A percentile compares a stretch with the other conserved stretches of the same genome.
Conservation (phyloP, 2,797 vertebrate species). For the Pempheris klunzingeri region DNA sequence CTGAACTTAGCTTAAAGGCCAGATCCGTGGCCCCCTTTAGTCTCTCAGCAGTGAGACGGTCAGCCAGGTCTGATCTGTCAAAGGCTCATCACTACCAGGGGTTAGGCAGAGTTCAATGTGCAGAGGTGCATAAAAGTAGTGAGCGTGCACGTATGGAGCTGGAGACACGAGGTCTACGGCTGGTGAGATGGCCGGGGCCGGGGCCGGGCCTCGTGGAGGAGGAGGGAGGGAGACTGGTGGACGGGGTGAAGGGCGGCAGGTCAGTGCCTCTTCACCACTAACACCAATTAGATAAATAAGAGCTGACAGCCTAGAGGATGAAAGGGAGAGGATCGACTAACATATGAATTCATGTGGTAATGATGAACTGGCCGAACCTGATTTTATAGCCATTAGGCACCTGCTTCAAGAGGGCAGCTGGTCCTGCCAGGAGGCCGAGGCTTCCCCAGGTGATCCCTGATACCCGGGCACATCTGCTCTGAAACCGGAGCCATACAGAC, state of each 20-base stretch:
- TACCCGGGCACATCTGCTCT: conserved; percentile 71
- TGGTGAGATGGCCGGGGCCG: conserved; percentile 34
- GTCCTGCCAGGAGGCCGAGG: conserved; percentile 54
- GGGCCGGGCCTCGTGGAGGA: conserved; percentile 37
- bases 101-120: conserved; percentile 81
- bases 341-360: conserved; percentile 69
- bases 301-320: conserved; percentile 82
- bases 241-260: conserved; percentile 71
- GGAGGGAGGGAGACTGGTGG: conserved; percentile 45
- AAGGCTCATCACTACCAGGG: conserved; percentile 68
- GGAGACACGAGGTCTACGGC: conserved; percentile 72
- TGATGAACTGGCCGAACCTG: conserved; percentile 65
- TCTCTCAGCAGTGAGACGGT: conserved; percentile 45
- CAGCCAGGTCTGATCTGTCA: conserved; percentile 64
- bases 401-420: conserved; percentile 73
- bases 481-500: conserved; percentile 63
- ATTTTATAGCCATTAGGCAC: conserved; percentile 81
- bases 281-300: conserved; percentile 88
- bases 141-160: conserved; percentile 53
- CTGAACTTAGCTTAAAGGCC: neutral
- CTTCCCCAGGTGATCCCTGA: conserved; percentile 69
- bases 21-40: conserved; percentile 5
- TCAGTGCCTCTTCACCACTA: conserved; percentile 83
- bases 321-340: conserved; percentile 80
- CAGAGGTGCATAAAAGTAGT: conserved; percentile 74